Percentiles rank a stretch among this genome's conserved stretches.
Evolutionary conservation across 1,140 invertebrate genomes (phyloP).

Genomic region (Caenorhabditis elegans): DNA sequence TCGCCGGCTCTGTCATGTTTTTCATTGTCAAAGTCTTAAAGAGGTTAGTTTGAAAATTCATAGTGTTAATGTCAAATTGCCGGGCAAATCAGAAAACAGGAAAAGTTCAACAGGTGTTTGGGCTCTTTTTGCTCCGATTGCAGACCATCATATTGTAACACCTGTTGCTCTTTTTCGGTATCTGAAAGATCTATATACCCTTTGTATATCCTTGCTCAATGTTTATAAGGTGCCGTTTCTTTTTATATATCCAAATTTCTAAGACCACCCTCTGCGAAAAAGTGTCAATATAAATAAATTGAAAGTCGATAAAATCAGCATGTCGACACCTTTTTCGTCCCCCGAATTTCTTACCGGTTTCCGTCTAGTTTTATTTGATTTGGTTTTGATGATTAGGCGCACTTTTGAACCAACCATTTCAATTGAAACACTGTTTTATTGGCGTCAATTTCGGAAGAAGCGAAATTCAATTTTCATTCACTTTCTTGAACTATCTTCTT

Average conservation of each 20-base stretch:
- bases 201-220: too few relatives aligned
- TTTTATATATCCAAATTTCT: not conserved
- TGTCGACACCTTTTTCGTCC: not conserved
- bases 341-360: not conserved
- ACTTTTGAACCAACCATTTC: not conserved
- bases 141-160: too few relatives aligned
- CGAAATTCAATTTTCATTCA: not conserved
- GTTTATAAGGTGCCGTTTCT: too few relatives aligned
- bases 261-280: not conserved
- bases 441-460: not conserved
- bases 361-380: slow-evolving; percentile 2
- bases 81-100: too few relatives aligned
- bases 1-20: slow-evolving; percentile 37
- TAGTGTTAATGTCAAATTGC: too few relatives aligned
- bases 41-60: not conserved
- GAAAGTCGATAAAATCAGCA: slow-evolving; percentile 13
- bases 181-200: too few relatives aligned
- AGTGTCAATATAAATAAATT: slow-evolving; percentile 3
- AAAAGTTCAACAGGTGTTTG: too few relatives aligned
- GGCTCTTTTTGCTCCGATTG: too few relatives aligned
- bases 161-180: too few relatives aligned
- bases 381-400: slow-evolving; percentile 3
- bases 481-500: not conserved
- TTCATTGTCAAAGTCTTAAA: not conserved
- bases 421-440: not conserved